Evolutionary conservation across 1,140 invertebrate species (phyloP), one percentile per base, ranked within the genome.

Genomic region (Babylonia areolata): DNA sequence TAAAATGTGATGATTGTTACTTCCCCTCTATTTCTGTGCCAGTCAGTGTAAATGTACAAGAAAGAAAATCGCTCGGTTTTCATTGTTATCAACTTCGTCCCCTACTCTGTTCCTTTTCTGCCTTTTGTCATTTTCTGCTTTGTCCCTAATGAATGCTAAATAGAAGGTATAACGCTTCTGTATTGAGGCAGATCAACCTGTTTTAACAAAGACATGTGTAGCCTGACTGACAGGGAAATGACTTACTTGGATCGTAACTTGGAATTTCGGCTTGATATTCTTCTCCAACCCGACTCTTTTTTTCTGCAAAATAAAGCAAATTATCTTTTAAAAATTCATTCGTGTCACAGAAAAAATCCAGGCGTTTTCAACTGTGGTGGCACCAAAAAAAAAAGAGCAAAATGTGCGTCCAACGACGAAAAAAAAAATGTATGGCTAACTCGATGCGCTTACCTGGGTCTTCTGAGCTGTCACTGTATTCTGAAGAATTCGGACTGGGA

Each of bases 211-310:
- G 46, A 2, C 46, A n/a, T n/a, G n/a, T n/a, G n/a, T n/a, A n/a
- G n/a, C n/a, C n/a, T 23, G 12, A 64, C 12, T 64, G 12, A 64
- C 1, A 3, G 40, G 58, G 84, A 71, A 71, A 35, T 84, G 40
- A 86, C 89, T 91, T 95, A 96, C 96, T 96, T 93, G 94, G 93
- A 54, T 95, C 91, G 81, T 97, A 95, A 89, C 97, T 96, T 83
- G 98, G 98, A 92, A 98, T 97, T 86, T 97, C 96, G 31, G 98
- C 98, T 95, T 99, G 98, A 94, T 97, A 99, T 94, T 99, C 98
- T 90, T 97, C 95, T 42, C 98, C 98, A 91, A 99, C 97, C 91
- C 98, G 96, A 93, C 99, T 99, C 94, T 98, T 98, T 95, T 97
- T 97, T 88, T 96, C 97, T 96, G 96, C 90, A 88, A 89, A 91